A percentile compares a stretch with the other conserved stretches of the same genome.
Conservation (phyloP, 1,140 invertebrate genomes). For the Tachypleus tridentatus region DNA sequence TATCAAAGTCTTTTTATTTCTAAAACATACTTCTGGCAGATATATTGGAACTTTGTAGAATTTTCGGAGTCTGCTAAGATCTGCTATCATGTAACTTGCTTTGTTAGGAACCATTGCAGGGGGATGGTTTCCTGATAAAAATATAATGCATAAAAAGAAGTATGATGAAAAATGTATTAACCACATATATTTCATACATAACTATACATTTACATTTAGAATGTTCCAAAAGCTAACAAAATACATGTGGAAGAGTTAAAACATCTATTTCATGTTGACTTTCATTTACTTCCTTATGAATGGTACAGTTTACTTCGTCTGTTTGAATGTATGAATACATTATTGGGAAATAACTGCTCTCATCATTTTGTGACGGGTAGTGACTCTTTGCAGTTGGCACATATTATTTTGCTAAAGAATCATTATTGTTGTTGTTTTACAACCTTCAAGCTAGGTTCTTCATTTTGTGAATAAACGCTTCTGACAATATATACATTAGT, state of each 20-base stretch:
- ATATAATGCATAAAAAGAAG: neutral
- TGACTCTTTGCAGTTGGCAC: too few relatives aligned
- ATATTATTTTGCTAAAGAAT: too few relatives aligned
- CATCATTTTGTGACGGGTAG: too few relatives aligned
- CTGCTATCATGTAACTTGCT: constrained; percentile 32
- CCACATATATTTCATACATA: neutral
- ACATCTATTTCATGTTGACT: too few relatives aligned
- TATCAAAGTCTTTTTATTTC: neutral
- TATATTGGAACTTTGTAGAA: constrained; percentile 33
- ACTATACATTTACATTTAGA: neutral
- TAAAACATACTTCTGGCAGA: constrained; percentile 30
- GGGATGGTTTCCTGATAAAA: constrained; percentile 12
- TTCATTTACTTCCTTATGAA: too few relatives aligned
- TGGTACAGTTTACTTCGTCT: too few relatives aligned
- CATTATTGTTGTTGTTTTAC: too few relatives aligned
- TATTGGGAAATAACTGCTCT: too few relatives aligned
- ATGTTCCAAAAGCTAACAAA: neutral
- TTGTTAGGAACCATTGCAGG: constrained; percentile 25
- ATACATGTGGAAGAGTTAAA: neutral
- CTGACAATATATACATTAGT: too few relatives aligned
- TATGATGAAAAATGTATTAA: neutral
- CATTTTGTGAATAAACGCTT: too few relatives aligned
- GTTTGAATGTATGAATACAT: too few relatives aligned
- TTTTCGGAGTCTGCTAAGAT: constrained; percentile 28
- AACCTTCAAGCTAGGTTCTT: too few relatives aligned